These are phyloP conservation scores for Diplosoma virens DNA, from an alignment of 23 tunicate species.

Conservation along the genomic window DNA sequence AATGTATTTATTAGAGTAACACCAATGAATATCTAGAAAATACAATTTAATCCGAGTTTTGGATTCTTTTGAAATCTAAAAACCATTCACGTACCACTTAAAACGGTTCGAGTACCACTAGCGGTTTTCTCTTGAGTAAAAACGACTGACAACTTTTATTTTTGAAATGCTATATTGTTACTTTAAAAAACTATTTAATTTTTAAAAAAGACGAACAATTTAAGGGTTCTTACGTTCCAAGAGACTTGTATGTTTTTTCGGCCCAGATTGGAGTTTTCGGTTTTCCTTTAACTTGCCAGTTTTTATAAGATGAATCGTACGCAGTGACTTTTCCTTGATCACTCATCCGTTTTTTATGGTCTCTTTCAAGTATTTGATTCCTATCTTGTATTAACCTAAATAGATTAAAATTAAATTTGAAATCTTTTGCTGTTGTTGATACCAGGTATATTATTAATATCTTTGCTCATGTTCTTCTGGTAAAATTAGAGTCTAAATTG, in stretches of 20 bases:
- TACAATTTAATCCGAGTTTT: too few relatives aligned
- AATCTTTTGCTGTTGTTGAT: too few relatives aligned
- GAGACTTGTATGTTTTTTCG: conserved; percentile 53
- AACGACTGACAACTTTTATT: background rate
- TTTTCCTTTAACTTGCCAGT: background rate
- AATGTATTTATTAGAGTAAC: too few relatives aligned
- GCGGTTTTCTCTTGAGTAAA: background rate
- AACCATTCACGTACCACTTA: too few relatives aligned
- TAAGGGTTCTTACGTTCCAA: conserved; percentile 57
- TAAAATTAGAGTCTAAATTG: too few relatives aligned
- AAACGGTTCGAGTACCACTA: background rate
- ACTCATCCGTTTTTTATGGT: background rate
- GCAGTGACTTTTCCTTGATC: background rate
- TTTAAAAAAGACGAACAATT: background rate
- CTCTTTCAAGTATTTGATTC: background rate
- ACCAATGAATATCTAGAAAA: too few relatives aligned
- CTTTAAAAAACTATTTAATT: background rate
- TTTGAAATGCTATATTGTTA: background rate
- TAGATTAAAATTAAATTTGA: too few relatives aligned
- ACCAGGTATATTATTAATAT: too few relatives aligned
- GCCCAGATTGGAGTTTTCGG: conserved; percentile 69
- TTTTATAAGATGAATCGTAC: background rate
- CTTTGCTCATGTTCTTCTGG: too few relatives aligned
- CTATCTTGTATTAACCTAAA: background rate
- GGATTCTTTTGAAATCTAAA: too few relatives aligned